Percentiles rank a stretch among this genome's conserved stretches.
Evolutionary conservation across 1,140 invertebrate genomes (phyloP).

Genomic region (Phthorimaea operculella): DNA sequence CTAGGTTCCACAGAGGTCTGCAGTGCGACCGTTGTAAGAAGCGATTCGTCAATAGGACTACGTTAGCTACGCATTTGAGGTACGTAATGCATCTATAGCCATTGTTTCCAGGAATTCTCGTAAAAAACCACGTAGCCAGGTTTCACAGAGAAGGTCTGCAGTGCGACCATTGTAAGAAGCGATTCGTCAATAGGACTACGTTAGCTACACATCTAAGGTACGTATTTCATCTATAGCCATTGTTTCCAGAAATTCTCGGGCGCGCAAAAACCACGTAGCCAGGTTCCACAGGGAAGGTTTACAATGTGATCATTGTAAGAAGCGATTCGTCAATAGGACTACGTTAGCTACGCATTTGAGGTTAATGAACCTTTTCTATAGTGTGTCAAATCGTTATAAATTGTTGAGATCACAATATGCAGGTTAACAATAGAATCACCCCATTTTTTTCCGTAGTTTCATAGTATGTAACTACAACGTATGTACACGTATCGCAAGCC

Average conservation of each 20-base stretch:
- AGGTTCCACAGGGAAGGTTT: slow-evolving; percentile 44
- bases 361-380: too few species aligned
- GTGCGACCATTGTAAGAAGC: slow-evolving; percentile 54
- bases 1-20: slow-evolving; percentile 40
- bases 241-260: slow-evolving; percentile 31
- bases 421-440: too few species aligned
- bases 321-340: slow-evolving; percentile 49
- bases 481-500: too few species aligned
- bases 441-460: too few species aligned
- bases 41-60: slow-evolving; percentile 49
- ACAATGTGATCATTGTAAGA: slow-evolving; percentile 56
- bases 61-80: slow-evolving; percentile 49
- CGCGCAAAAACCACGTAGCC: slow-evolving; percentile 53
- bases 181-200: slow-evolving; percentile 51
- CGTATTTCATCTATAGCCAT: too few species aligned
- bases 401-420: too few species aligned
- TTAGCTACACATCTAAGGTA: slow-evolving; percentile 50
- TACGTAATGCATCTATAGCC: slow-evolving; percentile 5
- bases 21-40: slow-evolving; percentile 58
- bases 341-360: slow-evolving; percentile 50
- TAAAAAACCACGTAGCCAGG: slow-evolving; percentile 48
- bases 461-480: too few species aligned
- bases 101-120: slow-evolving; percentile 29
- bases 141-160: slow-evolving; percentile 48
- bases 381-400: too few species aligned